Evolutionary conservation across 1,140 invertebrate genomes (phyloP).

Genomic region (Ceratitis capitata): DNA sequence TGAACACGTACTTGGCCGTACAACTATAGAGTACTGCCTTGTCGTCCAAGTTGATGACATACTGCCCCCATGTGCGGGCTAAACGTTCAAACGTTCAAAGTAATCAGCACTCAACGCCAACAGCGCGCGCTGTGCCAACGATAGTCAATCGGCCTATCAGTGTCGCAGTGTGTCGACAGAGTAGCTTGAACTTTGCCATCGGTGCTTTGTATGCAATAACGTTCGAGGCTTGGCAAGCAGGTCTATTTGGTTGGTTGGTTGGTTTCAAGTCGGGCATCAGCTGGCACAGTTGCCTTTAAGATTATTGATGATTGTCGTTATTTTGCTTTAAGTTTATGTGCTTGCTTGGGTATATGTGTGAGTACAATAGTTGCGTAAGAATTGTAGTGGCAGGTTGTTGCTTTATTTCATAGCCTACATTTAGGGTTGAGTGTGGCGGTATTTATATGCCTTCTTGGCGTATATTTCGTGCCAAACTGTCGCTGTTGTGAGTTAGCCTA

Average conservation of each 20-base stretch:
- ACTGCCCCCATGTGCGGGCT: not conserved
- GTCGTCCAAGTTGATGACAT: not conserved
- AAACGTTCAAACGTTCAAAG: slow-evolving; percentile 32
- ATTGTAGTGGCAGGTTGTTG: not conserved
- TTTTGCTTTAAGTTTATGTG: not conserved
- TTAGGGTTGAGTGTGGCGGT: not conserved
- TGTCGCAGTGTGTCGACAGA: not conserved
- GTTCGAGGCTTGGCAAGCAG: not conserved
- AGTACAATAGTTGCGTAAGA: not conserved
- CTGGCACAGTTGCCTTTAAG: slow-evolving; percentile 15
- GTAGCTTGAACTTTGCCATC: slow-evolving; percentile 1
- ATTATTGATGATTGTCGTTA: slow-evolving; percentile 31
- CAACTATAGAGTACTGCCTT: not conserved
- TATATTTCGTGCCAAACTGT: not conserved
- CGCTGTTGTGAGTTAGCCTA: too few species aligned
- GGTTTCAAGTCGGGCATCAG: not conserved
- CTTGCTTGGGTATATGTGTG: not conserved
- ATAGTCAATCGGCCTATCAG: not conserved
- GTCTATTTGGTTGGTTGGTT: not conserved
- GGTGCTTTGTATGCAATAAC: too few species aligned
- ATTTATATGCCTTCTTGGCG: not conserved
- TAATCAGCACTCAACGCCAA: not conserved
- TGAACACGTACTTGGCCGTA: not conserved
- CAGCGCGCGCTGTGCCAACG: not conserved
- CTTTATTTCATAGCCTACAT: not conserved